Base-by-base conservation (phyloP, 2,113 vertebrate genomes). In the Pipa parva region DNA sequence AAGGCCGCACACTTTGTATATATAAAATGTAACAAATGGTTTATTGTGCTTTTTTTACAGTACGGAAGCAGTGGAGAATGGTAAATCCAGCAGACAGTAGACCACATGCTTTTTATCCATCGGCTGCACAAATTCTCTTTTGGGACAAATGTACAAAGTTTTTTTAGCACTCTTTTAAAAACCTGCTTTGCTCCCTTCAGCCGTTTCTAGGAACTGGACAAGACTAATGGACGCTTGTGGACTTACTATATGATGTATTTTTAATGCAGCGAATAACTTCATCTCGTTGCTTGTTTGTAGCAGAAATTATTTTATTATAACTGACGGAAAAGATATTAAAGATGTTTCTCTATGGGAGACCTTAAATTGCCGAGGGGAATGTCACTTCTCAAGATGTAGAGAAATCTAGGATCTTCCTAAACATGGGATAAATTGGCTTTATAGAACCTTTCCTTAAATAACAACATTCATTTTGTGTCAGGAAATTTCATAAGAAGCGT, bases 21-120 rank as follows among this genome's bases (percentile, higher is more conserved):
- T 31, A 31, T 31, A 31, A 31, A 5, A 31, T n/a, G n/a, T n/a
- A n/a, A n/a, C n/a, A n/a, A n/a, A n/a, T n/a, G 10, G 29, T 2
- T 24, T 20, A 50, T 7, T 50, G 70, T 63, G 27, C 29, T 46
- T 51, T 1, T 39, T 29, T 88, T 79, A 71, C 83, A 99, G 97
- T 75, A 89, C 95, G 91, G 97, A 99, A 68, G 79, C 89, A 1
- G 82, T 92, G 1, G 97, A 99, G 83, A 98, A 97, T 42, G 97
- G 97, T 63, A 99, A 99, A 80, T 66, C 91, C 28, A 84, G 93
- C 77, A 92, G 97, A 78, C 97, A 93, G 78, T 95, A 78, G 89
- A 49, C 51, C n/a, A 10, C 71, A 2, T 24, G 66, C 60, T 45
- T 46, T 72, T 48, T 5, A 1, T 49, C n/a, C 22, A 11, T 8